Base-by-base conservation (phyloP, 2,113 vertebrate genomes). In the Papio anubis region DNA sequence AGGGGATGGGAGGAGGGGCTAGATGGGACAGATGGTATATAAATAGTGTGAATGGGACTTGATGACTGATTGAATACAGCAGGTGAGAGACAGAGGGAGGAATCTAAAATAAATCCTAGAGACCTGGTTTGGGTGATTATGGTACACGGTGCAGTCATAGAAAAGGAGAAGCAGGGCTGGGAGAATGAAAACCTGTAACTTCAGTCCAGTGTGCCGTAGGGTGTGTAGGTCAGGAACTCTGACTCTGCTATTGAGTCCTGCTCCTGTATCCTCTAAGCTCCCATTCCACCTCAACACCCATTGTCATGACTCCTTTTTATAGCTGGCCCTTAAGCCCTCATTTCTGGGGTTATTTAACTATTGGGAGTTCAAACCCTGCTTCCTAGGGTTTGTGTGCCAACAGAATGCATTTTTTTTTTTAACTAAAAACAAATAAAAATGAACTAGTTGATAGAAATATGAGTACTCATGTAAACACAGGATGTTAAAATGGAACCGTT, bases 21-120 rank as follows among this genome's bases (percentile, higher is more conserved):
- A 9, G 66, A 16, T 55, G 59, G 12, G 38, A 92, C 61, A 70
- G 76, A 73, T 48, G 6, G 7, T 55, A 75, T 91, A 86, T 88
- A 93, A 92, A 83, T 76, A 93, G 68, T n/a, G 30, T 88, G 83
- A 83, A n/a, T 61, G 84, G 57, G 88, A 52, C 59, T 88, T 96
- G 79, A 48, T 75, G 87, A 87, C 75, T 80, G 92, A 86, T 61
- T 90, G 68, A 75, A 30, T 68, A 45, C 84, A 43, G 64, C 93
- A 84, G 68, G 50, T 88, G 81, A 92, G 78, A n/a, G 50, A 40
- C 50, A 75, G 45, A 48, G 23, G n/a, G 10, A 78, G 8, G 48
- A 75, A 35, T 73, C 38, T 48, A 52, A 59, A 75, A 21, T 84
- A 59, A 88, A 12, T 66, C 50, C 23, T 43, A 14, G 5, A 57